Evolutionary conservation across 2,888 invertebrate genomes (phyloP).

Genomic region (Aphidoletes aphidimyza): DNA sequence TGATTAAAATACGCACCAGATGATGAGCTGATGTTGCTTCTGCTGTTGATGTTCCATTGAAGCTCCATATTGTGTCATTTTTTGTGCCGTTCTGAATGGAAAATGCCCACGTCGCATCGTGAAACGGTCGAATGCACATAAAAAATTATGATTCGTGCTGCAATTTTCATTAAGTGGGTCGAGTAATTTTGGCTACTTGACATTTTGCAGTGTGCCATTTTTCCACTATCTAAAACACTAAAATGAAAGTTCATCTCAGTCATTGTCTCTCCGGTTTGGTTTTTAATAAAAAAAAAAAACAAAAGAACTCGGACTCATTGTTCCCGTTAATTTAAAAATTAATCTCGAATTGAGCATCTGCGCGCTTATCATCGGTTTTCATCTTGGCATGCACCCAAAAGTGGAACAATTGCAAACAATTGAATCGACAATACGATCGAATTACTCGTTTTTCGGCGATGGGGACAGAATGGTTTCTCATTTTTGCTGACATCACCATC

Average conservation of each 20-base stretch:
- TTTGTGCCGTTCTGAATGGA: too few species aligned
- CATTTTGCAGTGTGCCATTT: neutral
- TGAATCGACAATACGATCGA: neutral
- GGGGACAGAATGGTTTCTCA: neutral
- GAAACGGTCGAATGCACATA: neutral
- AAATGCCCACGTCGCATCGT: neutral
- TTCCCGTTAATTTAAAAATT: neutral
- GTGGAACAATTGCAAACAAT: neutral
- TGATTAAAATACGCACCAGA: neutral
- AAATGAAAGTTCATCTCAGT: neutral
- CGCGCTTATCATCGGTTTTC: neutral
- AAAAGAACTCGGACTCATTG: neutral
- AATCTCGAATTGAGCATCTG: neutral
- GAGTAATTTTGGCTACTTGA: neutral
- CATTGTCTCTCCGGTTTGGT: neutral
- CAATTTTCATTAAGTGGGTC: neutral
- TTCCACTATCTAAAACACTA: neutral
- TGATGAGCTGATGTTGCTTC: too few species aligned
- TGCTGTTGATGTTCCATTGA: neutral
- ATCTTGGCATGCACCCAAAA: neutral
- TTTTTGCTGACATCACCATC: slow-evolving; percentile 3
- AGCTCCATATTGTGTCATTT: neutral
- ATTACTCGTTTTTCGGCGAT: neutral
- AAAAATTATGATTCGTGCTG: neutral
- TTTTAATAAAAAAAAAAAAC: too few species aligned